These are phyloP conservation scores for Sinosuthora webbiana DNA, from an alignment of 2,113 vertebrate genomes.

Conservation along the genomic window DNA sequence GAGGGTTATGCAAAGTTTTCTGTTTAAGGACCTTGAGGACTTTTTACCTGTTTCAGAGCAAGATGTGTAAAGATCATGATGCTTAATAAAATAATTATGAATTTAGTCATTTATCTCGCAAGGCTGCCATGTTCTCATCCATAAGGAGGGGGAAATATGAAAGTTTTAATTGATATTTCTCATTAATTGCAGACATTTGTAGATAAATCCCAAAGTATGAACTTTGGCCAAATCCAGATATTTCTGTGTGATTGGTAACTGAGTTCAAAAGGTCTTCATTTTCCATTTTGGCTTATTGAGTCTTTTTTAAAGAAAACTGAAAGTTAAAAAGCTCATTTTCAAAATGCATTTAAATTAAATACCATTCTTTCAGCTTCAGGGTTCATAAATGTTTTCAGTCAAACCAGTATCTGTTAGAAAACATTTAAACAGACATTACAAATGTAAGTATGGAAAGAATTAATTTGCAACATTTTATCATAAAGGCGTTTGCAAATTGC, in stretches of 20 bases:
- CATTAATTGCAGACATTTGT: neutral
- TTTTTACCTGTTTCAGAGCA: neutral
- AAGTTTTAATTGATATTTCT: neutral
- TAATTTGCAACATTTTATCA: slow-evolving; percentile 15
- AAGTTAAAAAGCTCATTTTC: neutral
- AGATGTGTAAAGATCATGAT: neutral
- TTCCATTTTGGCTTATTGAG: neutral
- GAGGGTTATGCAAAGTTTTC: neutral
- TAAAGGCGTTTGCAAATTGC: neutral
- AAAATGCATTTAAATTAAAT: neutral
- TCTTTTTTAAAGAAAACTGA: neutral
- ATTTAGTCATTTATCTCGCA: neutral
- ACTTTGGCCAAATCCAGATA: neutral
- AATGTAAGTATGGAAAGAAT: neutral
- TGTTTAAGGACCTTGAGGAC: neutral
- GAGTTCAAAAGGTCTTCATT: neutral
- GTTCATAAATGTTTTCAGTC: slow-evolving; percentile 18
- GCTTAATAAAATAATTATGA: neutral
- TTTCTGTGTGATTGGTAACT: neutral
- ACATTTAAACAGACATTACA: neutral
- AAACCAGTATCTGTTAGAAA: neutral
- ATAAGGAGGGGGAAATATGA: neutral
- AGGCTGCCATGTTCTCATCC: neutral
- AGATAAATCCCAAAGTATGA: neutral
- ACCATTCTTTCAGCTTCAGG: neutral